Base-by-base conservation (phyloP, 2,888 invertebrate species). In the Cotesia congregata region DNA sequence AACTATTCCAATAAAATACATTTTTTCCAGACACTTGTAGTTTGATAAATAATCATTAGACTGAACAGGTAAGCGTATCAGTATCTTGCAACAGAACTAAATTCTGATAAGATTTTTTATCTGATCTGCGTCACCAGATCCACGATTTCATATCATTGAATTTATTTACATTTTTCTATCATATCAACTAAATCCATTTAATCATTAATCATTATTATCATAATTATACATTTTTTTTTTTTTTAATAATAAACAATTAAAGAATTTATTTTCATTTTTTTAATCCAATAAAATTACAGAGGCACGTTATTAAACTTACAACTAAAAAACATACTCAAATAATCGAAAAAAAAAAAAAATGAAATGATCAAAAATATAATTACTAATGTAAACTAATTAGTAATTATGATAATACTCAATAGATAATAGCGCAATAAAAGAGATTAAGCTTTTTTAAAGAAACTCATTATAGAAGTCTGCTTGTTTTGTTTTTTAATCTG, bases 381-480 rank as follows among this genome's bases (percentile, higher is more conserved):
- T 38, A 74, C 59, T 30, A 38, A 50, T 12, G 12, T 50, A 50
- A 50, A 50, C 50, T 50, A 50, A 50, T 50, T 50, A 50, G 64
- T 72, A 67, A 72, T 72, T 61, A 61, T 68, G 20, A 20, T 65
- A 67, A 39, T 73, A 38, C 61, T 20, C 6, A 30, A 7, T 3
- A 38, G 6, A 12, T 20, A 15, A 38, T 39, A 67, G 62, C 70
- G 17, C 62, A 67, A 67, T 65, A 6, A 72, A 60, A 62, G 39
- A 12, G 17, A 41, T 85, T 78, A 89, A 61, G 83, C 82, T 77
- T 86, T 87, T 76, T 88, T 90, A 71, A 90, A 89, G 75, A 90
- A 90, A 74, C 78, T 87, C 76, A 79, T 88, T n/a, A 90, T 80
- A 38, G 83, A 83, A 1, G 86, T 83, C 77, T 90, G 90, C 75